Percentiles rank a stretch among this genome's conserved stretches.
These are phyloP conservation scores for Shinisaurus crocodilurus DNA, from an alignment of 2,113 vertebrate species.

Conservation along the genomic window DNA sequence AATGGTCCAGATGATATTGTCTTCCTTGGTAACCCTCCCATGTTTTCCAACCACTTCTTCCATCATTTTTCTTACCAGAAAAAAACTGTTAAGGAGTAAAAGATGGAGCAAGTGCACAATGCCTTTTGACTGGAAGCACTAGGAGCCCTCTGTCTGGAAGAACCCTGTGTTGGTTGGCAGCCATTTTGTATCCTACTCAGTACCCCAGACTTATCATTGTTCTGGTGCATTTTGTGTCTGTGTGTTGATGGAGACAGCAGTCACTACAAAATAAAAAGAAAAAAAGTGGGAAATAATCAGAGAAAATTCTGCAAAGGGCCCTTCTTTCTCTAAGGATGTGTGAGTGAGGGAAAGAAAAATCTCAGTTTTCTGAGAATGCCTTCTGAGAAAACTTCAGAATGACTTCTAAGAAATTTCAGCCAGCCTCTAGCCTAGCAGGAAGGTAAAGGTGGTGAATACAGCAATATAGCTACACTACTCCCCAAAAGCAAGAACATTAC, in stretches of 20 bases:
- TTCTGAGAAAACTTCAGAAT: neutral
- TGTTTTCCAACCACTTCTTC: too few species aligned
- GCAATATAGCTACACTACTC: neutral
- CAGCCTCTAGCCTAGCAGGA: neutral
- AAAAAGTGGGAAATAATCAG: neutral
- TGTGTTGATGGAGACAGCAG: too few species aligned
- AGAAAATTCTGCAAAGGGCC: neutral
- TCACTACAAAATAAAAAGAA: too few species aligned
- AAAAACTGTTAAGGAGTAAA: too few species aligned
- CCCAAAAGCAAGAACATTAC: neutral
- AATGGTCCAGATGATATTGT: too few species aligned
- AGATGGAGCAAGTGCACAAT: too few species aligned
- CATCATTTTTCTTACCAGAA: too few species aligned
- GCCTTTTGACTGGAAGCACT: too few species aligned
- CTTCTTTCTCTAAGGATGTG: neutral
- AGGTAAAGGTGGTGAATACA: too few species aligned
- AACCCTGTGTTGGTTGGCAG: neutral
- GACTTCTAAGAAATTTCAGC: neutral
- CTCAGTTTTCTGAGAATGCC: neutral
- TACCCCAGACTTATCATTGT: neutral
- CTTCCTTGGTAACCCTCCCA: too few species aligned
- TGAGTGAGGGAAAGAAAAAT: neutral
- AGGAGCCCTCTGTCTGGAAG: too few species aligned
- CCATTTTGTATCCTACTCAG: neutral
- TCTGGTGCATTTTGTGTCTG: neutral